A percentile compares a stretch with the other conserved stretches of the same genome.
Conservation (phyloP, 2,113 vertebrate species). For the Oxyruncus cristatus region DNA sequence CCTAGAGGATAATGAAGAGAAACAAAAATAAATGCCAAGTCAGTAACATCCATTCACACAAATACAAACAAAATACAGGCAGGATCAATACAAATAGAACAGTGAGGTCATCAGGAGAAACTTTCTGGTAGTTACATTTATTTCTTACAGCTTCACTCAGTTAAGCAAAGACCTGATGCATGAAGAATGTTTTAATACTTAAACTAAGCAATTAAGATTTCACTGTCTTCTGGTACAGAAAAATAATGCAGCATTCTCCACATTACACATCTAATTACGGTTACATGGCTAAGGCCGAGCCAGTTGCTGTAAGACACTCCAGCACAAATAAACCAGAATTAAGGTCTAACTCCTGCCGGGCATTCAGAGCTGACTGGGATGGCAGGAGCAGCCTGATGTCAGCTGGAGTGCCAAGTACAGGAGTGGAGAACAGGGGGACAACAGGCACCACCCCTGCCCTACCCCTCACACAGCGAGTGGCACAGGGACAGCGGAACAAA, state of each 20-base stretch:
- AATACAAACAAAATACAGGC: not conserved
- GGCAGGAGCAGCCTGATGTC: not conserved
- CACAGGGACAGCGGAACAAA: not conserved
- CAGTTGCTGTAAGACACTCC: not conserved
- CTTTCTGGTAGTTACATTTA: not conserved
- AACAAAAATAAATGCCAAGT: not conserved
- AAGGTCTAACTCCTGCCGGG: not conserved
- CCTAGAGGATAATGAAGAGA: conserved; percentile 46
- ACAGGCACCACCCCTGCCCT: not conserved
- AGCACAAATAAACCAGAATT: not conserved
- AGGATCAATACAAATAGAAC: not conserved
- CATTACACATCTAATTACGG: conserved; percentile 85
- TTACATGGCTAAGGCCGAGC: conserved; percentile 71
- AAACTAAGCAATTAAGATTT: conserved; percentile 74
- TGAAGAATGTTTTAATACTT: conserved; percentile 69
- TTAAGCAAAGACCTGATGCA: conserved; percentile 22
- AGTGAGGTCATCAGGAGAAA: not conserved
- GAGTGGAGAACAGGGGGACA: fast-evolving
- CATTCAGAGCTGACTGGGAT: not conserved
- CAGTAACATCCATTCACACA: not conserved
- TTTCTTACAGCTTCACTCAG: not conserved
- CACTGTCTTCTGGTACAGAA: conserved; percentile 76
- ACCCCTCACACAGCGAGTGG: not conserved
- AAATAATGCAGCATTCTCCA: conserved; percentile 76
- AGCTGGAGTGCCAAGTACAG: not conserved